Percentiles rank a stretch among this genome's conserved stretches.
Evolutionary conservation across 2,797 vertebrate genomes (phyloP).

Genomic region (Geotrypetes seraphini): DNA sequence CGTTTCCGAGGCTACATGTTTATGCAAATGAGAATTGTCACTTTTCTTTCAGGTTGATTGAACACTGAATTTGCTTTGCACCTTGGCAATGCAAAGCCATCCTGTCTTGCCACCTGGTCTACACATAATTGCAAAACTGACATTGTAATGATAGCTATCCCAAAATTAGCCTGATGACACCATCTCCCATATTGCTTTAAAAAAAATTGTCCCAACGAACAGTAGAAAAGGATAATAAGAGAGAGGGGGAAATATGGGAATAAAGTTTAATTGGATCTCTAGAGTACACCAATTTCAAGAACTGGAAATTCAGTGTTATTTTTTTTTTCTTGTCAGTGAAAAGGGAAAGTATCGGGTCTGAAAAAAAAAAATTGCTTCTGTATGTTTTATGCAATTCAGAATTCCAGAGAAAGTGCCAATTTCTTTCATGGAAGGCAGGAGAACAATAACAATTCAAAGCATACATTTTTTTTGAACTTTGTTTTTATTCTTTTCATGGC

Average conservation of each 20-base stretch:
- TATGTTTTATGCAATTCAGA: slow-evolving; percentile 15
- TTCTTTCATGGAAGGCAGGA: slow-evolving; percentile 10
- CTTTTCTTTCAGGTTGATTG: slow-evolving; percentile 51
- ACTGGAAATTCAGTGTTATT: slow-evolving; percentile 35
- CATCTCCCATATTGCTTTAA: slow-evolving; percentile 21
- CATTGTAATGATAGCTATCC: slow-evolving; percentile 38
- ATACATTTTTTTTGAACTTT: slow-evolving; percentile 17
- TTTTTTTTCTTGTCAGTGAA: slow-evolving; percentile 30
- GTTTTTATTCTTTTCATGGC: too few species aligned
- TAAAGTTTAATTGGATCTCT: slow-evolving; percentile 46
- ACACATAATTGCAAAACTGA: slow-evolving; percentile 47
- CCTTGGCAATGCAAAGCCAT: slow-evolving; percentile 48
- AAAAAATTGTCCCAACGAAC: slow-evolving; percentile 11
- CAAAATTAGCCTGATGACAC: slow-evolving; percentile 45
- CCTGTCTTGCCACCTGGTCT: slow-evolving; percentile 37
- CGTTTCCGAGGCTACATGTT: slow-evolving; percentile 64
- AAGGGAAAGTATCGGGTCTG: slow-evolving; percentile 33
- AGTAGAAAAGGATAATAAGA: slow-evolving; percentile 34
- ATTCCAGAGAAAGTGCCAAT: slow-evolving; percentile 20
- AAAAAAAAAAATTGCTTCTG: slow-evolving; percentile 28
- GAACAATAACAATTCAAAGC: slow-evolving; percentile 11
- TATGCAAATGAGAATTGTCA: slow-evolving; percentile 77
- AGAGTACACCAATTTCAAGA: slow-evolving; percentile 39
- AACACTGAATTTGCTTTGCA: slow-evolving; percentile 54
- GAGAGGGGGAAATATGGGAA: slow-evolving; percentile 22